phyloP scores from a whole-genome alignment of 2,113 vertebrate genomes.

The Turnix velox region DNA sequence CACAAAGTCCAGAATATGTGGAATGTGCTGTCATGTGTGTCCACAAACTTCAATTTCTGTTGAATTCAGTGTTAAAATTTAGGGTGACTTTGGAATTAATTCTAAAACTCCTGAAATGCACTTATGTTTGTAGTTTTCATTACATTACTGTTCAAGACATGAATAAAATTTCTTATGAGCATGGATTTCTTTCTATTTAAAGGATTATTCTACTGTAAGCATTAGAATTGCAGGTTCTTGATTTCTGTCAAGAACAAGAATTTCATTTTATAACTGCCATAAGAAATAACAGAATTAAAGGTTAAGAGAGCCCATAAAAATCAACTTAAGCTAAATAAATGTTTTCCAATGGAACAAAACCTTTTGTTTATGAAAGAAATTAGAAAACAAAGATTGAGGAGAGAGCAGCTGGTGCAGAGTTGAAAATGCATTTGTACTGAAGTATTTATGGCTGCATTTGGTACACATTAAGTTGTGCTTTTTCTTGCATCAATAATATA shows the following conservation, averaged over 20 bases:
- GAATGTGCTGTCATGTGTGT: rapidly evolving
- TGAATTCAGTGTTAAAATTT: not conserved
- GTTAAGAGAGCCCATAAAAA: not conserved
- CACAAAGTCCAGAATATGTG: not conserved
- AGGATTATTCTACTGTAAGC: not conserved
- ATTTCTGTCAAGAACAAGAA: not conserved
- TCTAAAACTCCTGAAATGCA: not conserved
- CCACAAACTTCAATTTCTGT: not conserved
- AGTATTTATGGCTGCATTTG: not conserved
- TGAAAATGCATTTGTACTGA: not conserved
- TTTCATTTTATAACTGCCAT: not conserved
- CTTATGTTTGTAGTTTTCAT: not conserved
- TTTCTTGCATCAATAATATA: not conserved
- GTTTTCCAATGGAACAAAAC: not conserved
- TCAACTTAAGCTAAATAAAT: not conserved
- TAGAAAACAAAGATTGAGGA: not conserved
- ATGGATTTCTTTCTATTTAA: not conserved
- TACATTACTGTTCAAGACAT: not conserved
- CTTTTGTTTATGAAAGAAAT: not conserved
- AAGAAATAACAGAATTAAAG: not conserved
- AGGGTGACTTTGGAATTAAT: not conserved
- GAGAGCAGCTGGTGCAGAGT: not conserved
- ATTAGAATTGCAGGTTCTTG: not conserved
- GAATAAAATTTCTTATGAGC: not conserved
- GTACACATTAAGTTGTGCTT: not conserved